Conservation (phyloP, 2,888 invertebrate species). For the Miltochrista miniata region DNA sequence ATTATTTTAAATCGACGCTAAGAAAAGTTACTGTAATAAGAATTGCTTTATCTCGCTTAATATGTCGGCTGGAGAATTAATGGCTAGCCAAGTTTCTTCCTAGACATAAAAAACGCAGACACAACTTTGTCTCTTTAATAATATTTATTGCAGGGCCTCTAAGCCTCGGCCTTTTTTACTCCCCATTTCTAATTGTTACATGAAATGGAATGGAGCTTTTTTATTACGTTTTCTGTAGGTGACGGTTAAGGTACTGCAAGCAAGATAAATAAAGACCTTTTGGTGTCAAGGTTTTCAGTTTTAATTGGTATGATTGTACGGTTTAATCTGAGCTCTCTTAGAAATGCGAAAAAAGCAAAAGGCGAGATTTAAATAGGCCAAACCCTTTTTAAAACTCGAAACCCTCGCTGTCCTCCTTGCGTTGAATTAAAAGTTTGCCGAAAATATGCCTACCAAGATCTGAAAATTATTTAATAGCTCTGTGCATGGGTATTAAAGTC, state of each 20-base stretch:
- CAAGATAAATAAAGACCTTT: slow-evolving; percentile 41
- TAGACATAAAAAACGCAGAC: slow-evolving; percentile 48
- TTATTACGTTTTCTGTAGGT: slow-evolving; percentile 51
- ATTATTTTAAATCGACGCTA: slow-evolving; percentile 54
- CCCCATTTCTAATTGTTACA: slow-evolving; percentile 61
- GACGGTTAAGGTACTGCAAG: slow-evolving; percentile 48
- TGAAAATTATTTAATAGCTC: no score
- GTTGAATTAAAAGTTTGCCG: no score
- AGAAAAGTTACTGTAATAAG: slow-evolving; percentile 49
- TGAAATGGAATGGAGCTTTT: slow-evolving; percentile 47
- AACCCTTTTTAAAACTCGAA: no score
- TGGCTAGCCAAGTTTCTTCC: slow-evolving; percentile 43
- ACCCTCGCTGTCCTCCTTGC: no score
- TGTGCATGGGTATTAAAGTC: no score
- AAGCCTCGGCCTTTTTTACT: slow-evolving; percentile 49
- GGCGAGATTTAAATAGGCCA: neutral
- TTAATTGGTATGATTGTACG: slow-evolving; percentile 34
- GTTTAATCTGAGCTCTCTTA: slow-evolving; percentile 10
- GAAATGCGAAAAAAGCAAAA: no score
- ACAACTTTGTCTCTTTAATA: slow-evolving; percentile 63
- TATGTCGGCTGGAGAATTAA: slow-evolving; percentile 54
- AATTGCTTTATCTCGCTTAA: slow-evolving; percentile 53
- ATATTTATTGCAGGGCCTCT: slow-evolving; percentile 57
- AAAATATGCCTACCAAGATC: no score
- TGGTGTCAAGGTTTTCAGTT: slow-evolving; percentile 37